phyloP scores from a whole-genome alignment of 2,113 vertebrate genomes.

The Scartelaos histophorus region DNA sequence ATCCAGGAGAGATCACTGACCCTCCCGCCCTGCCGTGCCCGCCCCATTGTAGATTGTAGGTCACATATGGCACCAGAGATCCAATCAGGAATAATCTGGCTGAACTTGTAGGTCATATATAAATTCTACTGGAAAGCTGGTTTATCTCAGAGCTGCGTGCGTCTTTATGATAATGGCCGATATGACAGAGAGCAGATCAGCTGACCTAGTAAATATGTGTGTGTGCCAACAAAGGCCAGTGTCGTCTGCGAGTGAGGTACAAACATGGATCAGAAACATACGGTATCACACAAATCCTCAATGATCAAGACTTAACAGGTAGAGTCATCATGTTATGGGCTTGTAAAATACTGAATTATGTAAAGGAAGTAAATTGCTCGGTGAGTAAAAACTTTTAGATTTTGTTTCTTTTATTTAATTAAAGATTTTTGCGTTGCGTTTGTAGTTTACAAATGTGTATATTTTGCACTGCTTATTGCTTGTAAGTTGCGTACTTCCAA shows the following conservation, averaged over 20 bases:
- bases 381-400: too few relatives aligned
- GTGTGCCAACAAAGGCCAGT: constrained; percentile 48
- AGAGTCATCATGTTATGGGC: neutral
- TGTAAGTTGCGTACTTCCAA: too few relatives aligned
- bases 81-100: constrained; percentile 80
- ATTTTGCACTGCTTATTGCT: too few relatives aligned
- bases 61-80: constrained; percentile 81
- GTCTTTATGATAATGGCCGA: constrained; percentile 37
- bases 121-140: constrained; percentile 73
- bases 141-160: constrained; percentile 58
- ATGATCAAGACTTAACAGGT: neutral
- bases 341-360: neutral
- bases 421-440: too few relatives aligned
- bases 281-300: neutral
- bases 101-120: constrained; percentile 68
- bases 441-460: too few relatives aligned
- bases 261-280: constrained; percentile 22
- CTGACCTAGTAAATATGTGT: constrained; percentile 53
- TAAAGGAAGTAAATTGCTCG: too few relatives aligned
- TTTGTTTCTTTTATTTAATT: too few relatives aligned
- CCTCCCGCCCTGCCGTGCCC: constrained; percentile 63
- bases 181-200: constrained; percentile 45
- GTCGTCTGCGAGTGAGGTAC: neutral
- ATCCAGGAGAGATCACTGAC: constrained; percentile 78
- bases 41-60: constrained; percentile 76